phyloP scores from a whole-genome alignment of 2,797 vertebrate species.

The Sebastes taczanowskii region DNA sequence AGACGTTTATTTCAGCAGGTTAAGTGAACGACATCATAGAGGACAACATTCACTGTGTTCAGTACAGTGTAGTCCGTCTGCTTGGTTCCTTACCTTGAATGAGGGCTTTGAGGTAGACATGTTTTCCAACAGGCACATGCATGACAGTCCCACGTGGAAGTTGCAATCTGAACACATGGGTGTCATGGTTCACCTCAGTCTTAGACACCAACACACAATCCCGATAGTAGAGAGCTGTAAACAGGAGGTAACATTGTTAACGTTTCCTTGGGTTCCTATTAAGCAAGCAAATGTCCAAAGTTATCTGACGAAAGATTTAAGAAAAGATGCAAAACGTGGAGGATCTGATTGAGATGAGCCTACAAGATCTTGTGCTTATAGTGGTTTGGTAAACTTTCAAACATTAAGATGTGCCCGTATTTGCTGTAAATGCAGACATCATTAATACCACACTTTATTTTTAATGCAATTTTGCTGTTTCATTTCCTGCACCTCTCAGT shows the following conservation, averaged over 20 bases:
- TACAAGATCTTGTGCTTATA: too few relatives aligned
- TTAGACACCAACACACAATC: slow-evolving; percentile 89
- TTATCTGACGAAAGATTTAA: background rate
- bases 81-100: slow-evolving; percentile 83
- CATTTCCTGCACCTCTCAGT: background rate
- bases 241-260: background rate
- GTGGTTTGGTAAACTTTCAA: background rate
- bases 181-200: slow-evolving; percentile 88
- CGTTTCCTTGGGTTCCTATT: background rate
- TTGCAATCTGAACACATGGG: slow-evolving; percentile 85
- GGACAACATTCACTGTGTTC: background rate
- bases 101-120: slow-evolving; percentile 91
- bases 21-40: background rate
- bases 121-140: slow-evolving; percentile 88
- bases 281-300: background rate
- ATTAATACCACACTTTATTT: background rate
- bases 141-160: slow-evolving; percentile 85
- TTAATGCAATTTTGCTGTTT: background rate
- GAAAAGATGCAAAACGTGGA: background rate
- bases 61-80: background rate
- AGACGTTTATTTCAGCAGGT: background rate
- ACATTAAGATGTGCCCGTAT: background rate
- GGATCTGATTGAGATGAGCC: background rate
- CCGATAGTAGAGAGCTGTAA: slow-evolving; percentile 87
- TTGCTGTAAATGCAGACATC: background rate